These are phyloP conservation scores for Plecturocebus donacophilus DNA, from an alignment of 2,113 vertebrate species.

Conservation along the genomic window DNA sequence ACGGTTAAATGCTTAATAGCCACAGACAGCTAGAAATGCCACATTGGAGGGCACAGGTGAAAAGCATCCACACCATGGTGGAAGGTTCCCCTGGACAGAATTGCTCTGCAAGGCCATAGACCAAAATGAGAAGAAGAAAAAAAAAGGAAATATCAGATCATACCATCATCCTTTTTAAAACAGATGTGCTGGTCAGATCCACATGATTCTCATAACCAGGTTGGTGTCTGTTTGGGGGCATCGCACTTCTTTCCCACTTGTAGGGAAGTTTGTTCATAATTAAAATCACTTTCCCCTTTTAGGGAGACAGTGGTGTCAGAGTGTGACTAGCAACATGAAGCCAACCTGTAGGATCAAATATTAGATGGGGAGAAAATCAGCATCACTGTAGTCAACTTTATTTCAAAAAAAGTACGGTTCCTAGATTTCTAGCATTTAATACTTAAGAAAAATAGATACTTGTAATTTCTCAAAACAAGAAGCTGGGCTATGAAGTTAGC, in stretches of 20 bases:
- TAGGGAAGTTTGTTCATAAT: not conserved
- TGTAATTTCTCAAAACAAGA: not conserved
- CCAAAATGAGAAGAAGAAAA: not conserved
- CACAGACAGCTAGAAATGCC: no score
- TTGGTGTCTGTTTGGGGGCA: not conserved
- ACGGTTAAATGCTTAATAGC: not conserved
- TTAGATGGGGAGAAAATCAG: not conserved
- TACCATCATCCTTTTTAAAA: not conserved
- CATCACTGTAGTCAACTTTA: not conserved
- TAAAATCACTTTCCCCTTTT: not conserved
- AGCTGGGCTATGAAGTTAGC: accelerated
- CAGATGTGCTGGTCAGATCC: no score
- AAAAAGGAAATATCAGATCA: not conserved
- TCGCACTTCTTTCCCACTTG: no score
- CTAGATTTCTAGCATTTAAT: not conserved
- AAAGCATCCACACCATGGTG: accelerated
- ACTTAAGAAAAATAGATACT: not conserved
- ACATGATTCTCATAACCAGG: not conserved
- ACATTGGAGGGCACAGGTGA: not conserved
- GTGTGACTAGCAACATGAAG: not conserved
- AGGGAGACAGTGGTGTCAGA: no score
- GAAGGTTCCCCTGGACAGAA: not conserved
- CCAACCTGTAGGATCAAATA: no score
- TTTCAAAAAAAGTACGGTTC: no score
- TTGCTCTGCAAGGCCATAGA: not conserved